Base-by-base conservation (phyloP, 1,140 invertebrate species). In the Homarus americanus region DNA sequence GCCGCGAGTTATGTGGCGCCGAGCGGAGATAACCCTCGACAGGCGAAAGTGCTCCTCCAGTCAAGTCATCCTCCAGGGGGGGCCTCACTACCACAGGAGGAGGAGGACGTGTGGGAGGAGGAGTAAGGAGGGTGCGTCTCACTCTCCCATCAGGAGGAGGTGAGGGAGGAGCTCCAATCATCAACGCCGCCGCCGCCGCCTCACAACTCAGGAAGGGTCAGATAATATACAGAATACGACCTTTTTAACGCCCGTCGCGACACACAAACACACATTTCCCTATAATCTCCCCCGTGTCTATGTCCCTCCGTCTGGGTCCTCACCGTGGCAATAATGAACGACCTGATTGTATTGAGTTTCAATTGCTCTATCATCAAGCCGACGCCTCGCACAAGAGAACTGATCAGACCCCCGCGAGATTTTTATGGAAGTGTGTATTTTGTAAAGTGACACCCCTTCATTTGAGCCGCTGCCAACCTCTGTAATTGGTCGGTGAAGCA, bases 371-470 rank as follows among this genome's bases (percentile, higher is more conserved):
- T 87, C 85, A 87, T 87, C 85, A 87, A n/a, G 58, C 36, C 40
- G 76, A 87, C 85, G 53, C 85, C 85, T 79, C 53, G 58, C 75
- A 87, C 85, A 87, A 87, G 85, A 63, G 85, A 87, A 80, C 85
- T 87, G 85, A 87, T 87, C 85, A 87, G 53, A 34, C 85, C 53
- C 24, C 76, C 66, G 5, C 58, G 38, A 80, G 73, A 87, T 79
- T 87, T 87, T 87, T 87, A 87, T 87, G 76, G 85, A 69, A 80
- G 85, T 53, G 85, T 87, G 76, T 87, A 87, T 79, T 87, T 87
- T 87, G 85, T 87, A 79, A 87, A 79, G 76, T 87, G 85, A 87
- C 85, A 80, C 85, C 85, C 85, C 63, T 80, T 87, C 76, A 87
- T 87, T 87, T 79, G 53, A 17, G 76, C 75, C 75, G 44, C 49